Evolutionary conservation across 2,797 vertebrate species (phyloP).

Genomic region (Silurus lanzhouensis): DNA sequence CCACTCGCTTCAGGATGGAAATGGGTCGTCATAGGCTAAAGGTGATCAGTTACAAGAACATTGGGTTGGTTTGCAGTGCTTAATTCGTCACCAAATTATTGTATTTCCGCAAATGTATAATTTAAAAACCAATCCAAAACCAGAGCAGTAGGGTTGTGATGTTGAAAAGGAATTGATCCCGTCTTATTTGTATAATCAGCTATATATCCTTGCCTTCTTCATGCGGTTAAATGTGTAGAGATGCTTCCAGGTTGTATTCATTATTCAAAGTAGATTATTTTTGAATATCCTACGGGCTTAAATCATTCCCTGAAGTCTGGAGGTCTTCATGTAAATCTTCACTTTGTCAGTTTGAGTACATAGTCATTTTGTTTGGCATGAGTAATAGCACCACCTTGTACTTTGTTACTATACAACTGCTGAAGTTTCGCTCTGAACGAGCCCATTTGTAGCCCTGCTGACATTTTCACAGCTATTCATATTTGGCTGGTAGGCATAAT

Average conservation of each 20-base stretch:
- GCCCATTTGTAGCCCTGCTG: not conserved
- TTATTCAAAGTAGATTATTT: not conserved
- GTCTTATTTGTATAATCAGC: not conserved
- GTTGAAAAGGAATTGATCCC: not conserved
- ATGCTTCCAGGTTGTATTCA: not conserved
- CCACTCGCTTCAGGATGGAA: not conserved
- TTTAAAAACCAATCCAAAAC: not conserved
- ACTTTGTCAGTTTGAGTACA: not conserved
- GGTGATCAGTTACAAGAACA: not conserved
- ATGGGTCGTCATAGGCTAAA: not conserved
- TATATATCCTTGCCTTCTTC: not conserved
- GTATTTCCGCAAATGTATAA: not conserved
- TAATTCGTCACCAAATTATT: not conserved
- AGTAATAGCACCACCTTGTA: too few relatives aligned
- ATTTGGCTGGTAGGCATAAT: constrained; percentile 21
- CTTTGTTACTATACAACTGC: not conserved
- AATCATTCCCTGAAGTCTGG: not conserved
- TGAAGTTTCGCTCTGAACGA: constrained; percentile 3
- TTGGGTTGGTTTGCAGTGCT: not conserved
- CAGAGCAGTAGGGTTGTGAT: not conserved
- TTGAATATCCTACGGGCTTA: not conserved
- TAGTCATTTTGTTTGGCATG: not conserved
- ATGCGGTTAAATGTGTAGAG: not conserved
- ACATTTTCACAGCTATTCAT: not conserved
- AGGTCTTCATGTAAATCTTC: not conserved